Evolutionary conservation across 2,797 vertebrate species (phyloP).

Genomic region (Anas bernieri): DNA sequence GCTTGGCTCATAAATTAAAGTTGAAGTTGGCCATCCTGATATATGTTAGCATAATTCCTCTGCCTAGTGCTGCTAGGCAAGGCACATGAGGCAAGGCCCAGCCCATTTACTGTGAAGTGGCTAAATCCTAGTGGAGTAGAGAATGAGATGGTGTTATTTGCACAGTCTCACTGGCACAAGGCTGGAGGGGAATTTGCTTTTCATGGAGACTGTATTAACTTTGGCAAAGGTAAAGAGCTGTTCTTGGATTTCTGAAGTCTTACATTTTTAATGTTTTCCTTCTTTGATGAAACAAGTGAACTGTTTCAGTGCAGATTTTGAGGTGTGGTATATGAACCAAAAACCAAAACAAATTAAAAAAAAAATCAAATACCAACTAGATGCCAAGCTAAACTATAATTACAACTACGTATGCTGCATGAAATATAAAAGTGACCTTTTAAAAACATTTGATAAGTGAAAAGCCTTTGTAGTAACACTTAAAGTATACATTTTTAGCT

Average conservation of each 20-base stretch:
- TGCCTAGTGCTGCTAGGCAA: background rate
- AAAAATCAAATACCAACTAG: background rate
- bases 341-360: background rate
- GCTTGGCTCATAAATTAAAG: background rate
- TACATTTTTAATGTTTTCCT: conserved; percentile 39
- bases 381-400: background rate
- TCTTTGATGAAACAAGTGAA: background rate
- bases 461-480: background rate
- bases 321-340: background rate
- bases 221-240: conserved; percentile 46
- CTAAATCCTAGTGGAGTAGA: background rate
- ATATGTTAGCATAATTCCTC: background rate
- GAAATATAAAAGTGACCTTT: background rate
- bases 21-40: background rate
- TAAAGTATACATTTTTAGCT: background rate
- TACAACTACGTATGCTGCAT: background rate
- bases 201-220: conserved; percentile 33
- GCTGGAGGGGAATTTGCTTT: conserved; percentile 42
- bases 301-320: background rate
- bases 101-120: background rate
- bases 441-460: background rate
- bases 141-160: background rate
- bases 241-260: conserved; percentile 24
- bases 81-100: background rate
- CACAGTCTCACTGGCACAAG: background rate